phyloP scores from a whole-genome alignment of 2,113 vertebrate species.

The Istiophorus platypterus region DNA sequence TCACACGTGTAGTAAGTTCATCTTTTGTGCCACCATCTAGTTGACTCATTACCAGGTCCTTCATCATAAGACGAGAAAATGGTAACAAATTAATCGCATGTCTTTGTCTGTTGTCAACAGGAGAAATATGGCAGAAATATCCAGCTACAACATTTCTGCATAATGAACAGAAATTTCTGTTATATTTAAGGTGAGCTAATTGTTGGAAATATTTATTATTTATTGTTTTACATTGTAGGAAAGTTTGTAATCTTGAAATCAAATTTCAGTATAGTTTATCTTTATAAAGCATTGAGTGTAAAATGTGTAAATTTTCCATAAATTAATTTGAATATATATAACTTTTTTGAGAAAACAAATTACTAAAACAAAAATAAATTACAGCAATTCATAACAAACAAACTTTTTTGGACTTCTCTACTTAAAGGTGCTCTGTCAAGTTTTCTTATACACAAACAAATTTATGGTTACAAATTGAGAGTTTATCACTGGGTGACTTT shows the following conservation, averaged over 20 bases:
- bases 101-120: slow-evolving; percentile 52
- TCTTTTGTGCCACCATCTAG: background rate
- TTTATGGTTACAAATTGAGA: too few species aligned
- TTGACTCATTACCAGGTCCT: background rate
- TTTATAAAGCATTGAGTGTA: background rate
- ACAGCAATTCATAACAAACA: too few species aligned
- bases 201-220: background rate
- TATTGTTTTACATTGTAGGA: background rate
- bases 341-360: too few species aligned
- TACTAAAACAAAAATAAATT: too few species aligned
- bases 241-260: background rate
- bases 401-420: too few species aligned
- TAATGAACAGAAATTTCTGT: slow-evolving; percentile 12
- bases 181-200: slow-evolving; percentile 30
- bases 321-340: background rate
- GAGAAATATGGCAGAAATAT: slow-evolving; percentile 10
- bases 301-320: background rate
- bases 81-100: background rate
- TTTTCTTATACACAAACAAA: too few species aligned
- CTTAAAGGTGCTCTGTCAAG: too few species aligned
- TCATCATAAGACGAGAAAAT: background rate
- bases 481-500: too few species aligned
- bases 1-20: background rate
- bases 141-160: slow-evolving; percentile 1
- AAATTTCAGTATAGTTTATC: background rate